These are phyloP conservation scores for Aproaerema taeniolella DNA, from an alignment of 2,888 invertebrate species.

Conservation along the genomic window DNA sequence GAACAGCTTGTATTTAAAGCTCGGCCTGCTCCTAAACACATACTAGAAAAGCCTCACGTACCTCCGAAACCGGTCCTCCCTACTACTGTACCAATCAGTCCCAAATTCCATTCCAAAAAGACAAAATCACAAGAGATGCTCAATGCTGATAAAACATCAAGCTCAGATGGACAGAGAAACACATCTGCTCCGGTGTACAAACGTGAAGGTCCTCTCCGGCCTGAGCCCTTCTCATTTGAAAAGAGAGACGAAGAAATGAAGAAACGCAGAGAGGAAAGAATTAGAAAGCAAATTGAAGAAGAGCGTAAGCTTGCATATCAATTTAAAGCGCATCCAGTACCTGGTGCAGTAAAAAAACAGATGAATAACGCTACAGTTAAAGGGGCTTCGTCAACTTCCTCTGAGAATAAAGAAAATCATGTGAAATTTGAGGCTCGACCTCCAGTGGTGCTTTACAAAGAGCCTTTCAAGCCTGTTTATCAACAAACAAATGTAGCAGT, in stretches of 20 bases:
- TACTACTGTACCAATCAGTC: conserved; percentile 46
- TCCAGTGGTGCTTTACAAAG: conserved; percentile 77
- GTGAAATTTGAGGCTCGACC: conserved; percentile 80
- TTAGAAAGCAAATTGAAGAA: conserved; percentile 76
- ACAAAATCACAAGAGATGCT: conserved; percentile 34
- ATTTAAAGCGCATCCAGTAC: conserved; percentile 85
- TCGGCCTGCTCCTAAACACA: conserved; percentile 77
- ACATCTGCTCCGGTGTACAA: no score
- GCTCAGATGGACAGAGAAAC: conserved; percentile 11
- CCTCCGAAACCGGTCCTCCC: conserved; percentile 44
- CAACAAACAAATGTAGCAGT: conserved; percentile 57
- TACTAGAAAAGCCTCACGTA: conserved; percentile 60
- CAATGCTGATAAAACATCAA: conserved; percentile 20
- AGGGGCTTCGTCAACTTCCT: conserved; percentile 45
- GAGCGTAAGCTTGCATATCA: conserved; percentile 78
- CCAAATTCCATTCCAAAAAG: conserved; percentile 55
- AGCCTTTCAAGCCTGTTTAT: conserved; percentile 81
- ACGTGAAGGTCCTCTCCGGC: conserved; percentile 46
- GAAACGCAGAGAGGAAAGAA: conserved; percentile 77
- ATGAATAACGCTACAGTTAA: conserved; percentile 45
- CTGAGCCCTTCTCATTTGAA: conserved; percentile 84
- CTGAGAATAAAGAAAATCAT: conserved; percentile 55
- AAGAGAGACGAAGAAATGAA: conserved; percentile 76
- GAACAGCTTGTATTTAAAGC: conserved; percentile 72
- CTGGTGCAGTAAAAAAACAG: conserved; percentile 63